Evolutionary conservation across 2,797 vertebrate species (phyloP).

Genomic region (Tragelaphus oryx): DNA sequence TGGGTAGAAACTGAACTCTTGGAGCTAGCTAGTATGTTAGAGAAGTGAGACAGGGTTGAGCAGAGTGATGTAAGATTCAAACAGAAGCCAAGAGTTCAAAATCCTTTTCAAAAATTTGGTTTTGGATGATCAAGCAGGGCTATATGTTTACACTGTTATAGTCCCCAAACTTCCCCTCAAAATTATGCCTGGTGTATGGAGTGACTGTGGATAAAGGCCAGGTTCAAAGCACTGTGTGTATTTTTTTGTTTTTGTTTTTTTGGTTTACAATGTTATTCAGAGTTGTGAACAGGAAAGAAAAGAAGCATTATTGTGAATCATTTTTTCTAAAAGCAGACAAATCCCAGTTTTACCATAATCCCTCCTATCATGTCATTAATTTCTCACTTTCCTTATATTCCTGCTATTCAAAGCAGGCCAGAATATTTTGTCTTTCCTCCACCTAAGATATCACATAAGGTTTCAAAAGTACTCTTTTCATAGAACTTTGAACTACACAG

Average conservation of each 20-base stretch:
- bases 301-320: not conserved
- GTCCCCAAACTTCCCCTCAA: not conserved
- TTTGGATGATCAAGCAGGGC: not conserved
- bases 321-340: not conserved
- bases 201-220: not conserved
- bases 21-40: not conserved
- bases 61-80: not conserved
- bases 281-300: not conserved
- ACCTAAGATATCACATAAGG: not conserved
- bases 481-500: not conserved
- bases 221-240: not conserved
- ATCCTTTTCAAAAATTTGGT: not conserved
- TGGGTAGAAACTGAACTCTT: not conserved
- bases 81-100: not conserved
- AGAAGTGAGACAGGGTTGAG: not conserved
- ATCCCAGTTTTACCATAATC: not conserved
- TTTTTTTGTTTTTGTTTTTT: not conserved
- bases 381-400: not conserved
- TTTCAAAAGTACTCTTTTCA: not conserved
- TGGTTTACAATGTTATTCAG: not conserved
- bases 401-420: not conserved
- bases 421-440: not conserved
- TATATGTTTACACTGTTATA: not conserved
- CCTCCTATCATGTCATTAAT: not conserved
- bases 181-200: not conserved